Evolutionary conservation across 2,113 vertebrate genomes (phyloP), one percentile per base, ranked within the genome.

Genomic region (Danio rerio): DNA sequence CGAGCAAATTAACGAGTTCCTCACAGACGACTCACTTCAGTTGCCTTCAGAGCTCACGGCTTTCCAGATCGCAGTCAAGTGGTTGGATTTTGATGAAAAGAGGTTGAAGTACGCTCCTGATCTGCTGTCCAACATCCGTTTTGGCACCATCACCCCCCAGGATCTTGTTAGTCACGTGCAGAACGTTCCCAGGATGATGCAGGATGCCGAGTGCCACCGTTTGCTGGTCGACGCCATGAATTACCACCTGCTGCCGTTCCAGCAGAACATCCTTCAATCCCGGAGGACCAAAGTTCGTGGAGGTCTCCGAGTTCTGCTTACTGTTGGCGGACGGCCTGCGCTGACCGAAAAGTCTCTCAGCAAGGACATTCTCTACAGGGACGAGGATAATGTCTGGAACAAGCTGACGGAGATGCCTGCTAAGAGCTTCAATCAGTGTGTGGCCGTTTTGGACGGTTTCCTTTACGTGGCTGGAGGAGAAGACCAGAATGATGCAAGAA

Each of bases 151-250:
- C 90, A 96, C 96, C 12, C 96, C 98, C 11, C 97, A 98, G 91
- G 98, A 99, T 85, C 92, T 99, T 83, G 98, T 99, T 76, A 99
- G 92, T 90, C 97, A 97, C 4, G 96, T 99, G 81, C 98, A 99
- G 84, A 97, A 92, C 53, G 95, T 96, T 74, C 98, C 98, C 0
- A 96, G 98, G 90, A 99, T 99, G 98, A 99, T 99, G 98, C 95
- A 98, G 92, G 98, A 99, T 83, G 72, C 94, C 0, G 98, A 98
- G 61, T 99, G 98, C 89, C 98, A 99, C 88, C 98, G 95, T 86
- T 95, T 99, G 66, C 93, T 99, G 0, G 98, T 99, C 31, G 98
- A 99, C 76, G 98, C 98, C 83, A 99, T 99, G 98, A 99, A 99
- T 92, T 99, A 99, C 84, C 98, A 99, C 82, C 92, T 99, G 80